Base-by-base conservation (phyloP, 2,113 vertebrate species). In the Pomatostomus ruficeps region DNA sequence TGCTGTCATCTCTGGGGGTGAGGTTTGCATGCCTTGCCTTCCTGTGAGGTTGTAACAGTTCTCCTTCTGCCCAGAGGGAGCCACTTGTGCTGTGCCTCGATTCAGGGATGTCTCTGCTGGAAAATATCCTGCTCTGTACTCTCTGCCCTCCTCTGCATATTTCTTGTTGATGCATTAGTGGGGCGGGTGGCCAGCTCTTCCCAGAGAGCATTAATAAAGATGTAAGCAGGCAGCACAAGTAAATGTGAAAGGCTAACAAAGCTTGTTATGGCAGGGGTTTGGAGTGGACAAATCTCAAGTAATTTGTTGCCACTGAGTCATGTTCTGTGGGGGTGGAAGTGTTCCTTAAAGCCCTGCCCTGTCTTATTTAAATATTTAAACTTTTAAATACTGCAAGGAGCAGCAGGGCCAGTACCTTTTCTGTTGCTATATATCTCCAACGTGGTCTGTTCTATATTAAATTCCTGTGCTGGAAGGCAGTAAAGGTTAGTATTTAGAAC, bases 301-400 rank as follows among this genome's bases (percentile, higher is more conserved):
- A 63, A 75, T 93, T 88, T 76, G 38, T 89, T 93, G 46, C 48
- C 73, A 88, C 59, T 90, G 89, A 91, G 55, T 88, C 81, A 73
- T 74, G 35, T 80, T 93, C 74, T 77, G 58, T 61, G 74, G 85
- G 71, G 33, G 75, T 87, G 67, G 93, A 88, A 80, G 3, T 76
- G 20, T 65, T 72, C 77, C 35, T 79, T 65, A 68, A 40, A 89
- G 67, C 61, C 42, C 59, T 85, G 62, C 66, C 84, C 73, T 92
- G 62, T 43, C 4, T 75, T 90, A 85, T 85, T 92, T 93, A 71
- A 91, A 57, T 85, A 46, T 36, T 78, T 89, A 75, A 75, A 62
- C 40, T 48, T 46, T 57, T 75, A 17, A 63, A 12, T 91, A 29
- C 52, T 35, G 10, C 38, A 46, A 52, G 74, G 67, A 89, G 40